Conservation (phyloP, 2,113 vertebrate genomes). For the Paralichthys olivaceus region DNA sequence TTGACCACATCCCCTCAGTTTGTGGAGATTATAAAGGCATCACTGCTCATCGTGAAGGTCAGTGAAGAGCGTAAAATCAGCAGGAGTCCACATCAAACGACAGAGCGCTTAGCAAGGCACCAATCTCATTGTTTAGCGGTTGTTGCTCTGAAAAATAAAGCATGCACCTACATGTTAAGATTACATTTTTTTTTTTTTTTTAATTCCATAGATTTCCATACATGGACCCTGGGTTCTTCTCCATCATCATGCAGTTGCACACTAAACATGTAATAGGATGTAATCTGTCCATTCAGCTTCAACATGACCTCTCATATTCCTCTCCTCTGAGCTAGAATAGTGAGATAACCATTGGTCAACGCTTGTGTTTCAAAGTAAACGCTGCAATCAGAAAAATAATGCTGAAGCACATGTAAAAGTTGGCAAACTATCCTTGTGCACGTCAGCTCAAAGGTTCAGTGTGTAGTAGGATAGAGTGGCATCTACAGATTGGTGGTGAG, state of each 20-base stretch:
- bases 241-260: no score
- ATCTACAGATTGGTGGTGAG: neutral
- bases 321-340: no score
- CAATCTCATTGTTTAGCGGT: neutral
- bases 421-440: neutral
- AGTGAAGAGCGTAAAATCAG: neutral
- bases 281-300: neutral
- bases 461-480: neutral
- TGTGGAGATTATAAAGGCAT: conserved; percentile 29
- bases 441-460: neutral
- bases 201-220: neutral
- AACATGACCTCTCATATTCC: neutral
- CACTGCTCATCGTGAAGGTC: conserved; percentile 38
- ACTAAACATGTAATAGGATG: neutral
- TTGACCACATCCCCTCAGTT: conserved; percentile 30
- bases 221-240: neutral
- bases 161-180: neutral
- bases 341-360: neutral
- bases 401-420: neutral
- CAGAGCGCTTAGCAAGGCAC: neutral
- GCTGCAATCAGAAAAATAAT: neutral
- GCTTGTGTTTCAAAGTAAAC: no score
- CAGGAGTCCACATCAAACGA: conserved; percentile 7
- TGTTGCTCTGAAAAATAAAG: neutral
- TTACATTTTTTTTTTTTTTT: neutral